Evolutionary conservation across 64 coral and sea anemone genomes (phyloP), one percentile per base, ranked within the genome.

Genomic region (Montipora foliosa): DNA sequence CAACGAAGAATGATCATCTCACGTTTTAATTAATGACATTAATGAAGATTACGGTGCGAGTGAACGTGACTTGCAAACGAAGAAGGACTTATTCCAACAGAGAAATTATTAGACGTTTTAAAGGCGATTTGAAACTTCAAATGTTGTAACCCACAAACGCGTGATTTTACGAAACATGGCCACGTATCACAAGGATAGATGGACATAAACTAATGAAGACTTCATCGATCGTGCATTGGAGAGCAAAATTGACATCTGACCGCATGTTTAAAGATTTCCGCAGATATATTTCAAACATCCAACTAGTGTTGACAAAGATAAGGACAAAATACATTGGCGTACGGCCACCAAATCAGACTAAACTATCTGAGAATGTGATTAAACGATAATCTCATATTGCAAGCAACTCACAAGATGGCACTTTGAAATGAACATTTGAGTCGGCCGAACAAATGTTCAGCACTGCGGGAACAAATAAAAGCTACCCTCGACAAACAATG

Each of bases 391-490:
- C 45, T 86, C 82, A 64, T 68, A 69, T 61, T 84, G 81, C 44
- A 37, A 84, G 59, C 45, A 72, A 86, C 64, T 50, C 44, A 71
- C 82, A 71, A 85, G 60, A 49, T 86, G 44, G 82, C 19, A 17
- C 25, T 13, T 3, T 48, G 47, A 71, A 46, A 25, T 64, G 46
- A 86, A 50, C 59, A 8, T 25, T 24, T 21, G 8, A 44, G 22
- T 5, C 22, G 24, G 22, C 22, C 17, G 13, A 79, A 82, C 11
- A 66, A 82, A 66, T 25, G 74, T 46, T 24, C 24, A 47, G 29
- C 45, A 12, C 25, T 29, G 51, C 78, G 0, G 77, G 49, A 80
- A 82, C 55, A 82, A 70, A 71, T 68, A 12, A 16, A 86, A 68
- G 19, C 19, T 22, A 72, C 49, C 61, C 21, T 67, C 44, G 44